Evolutionary conservation across 2,888 invertebrate species (phyloP), one percentile per base, ranked within the genome.

Genomic region (Phragmatobia fuliginosa): DNA sequence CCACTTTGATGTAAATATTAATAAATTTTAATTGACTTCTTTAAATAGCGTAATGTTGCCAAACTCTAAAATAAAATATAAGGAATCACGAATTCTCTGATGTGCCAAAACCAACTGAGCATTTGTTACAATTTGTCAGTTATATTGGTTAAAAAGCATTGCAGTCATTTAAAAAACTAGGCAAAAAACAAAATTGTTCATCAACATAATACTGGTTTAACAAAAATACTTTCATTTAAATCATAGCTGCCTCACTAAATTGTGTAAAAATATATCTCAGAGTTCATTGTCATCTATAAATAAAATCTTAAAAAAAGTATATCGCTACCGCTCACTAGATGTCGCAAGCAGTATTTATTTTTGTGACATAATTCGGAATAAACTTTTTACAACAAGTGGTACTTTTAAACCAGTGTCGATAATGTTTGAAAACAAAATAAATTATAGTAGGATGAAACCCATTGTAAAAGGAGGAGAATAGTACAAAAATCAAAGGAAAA

Each of bases 341-440:
- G 75, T 66, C 76, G 70, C 62, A 71, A 74, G 36, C 60, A 58
- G 41, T 66, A 66, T 68, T 56, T 73, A 79, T 65, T 56, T 67
- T 75, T 74, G 72, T 72, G 82, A 76, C 69, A 11, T 79, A 75
- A 82, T 80, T 80, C 82, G 80, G 80, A 64, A 68, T 77, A 75
- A 75, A 77, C 65, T 72, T 56, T 64, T 64, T 56, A 63, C 66
- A 59, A n/a, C n/a, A n/a, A n/a, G n/a, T n/a, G n/a, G n/a, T n/a
- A n/a, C n/a, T 81, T 67, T 66, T n/a, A n/a, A n/a, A n/a, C n/a
- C n/a, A n/a, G n/a, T n/a, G n/a, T n/a, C n/a, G n/a, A n/a, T n/a
- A n/a, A n/a, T n/a, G n/a, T n/a, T n/a, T n/a, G n/a, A n/a, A n/a
- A n/a, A n/a, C n/a, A n/a, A n/a, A n/a, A n/a, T n/a, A n/a, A n/a